phyloP scores from a whole-genome alignment of 2,113 vertebrate genomes.

The Camelus dromedarius region DNA sequence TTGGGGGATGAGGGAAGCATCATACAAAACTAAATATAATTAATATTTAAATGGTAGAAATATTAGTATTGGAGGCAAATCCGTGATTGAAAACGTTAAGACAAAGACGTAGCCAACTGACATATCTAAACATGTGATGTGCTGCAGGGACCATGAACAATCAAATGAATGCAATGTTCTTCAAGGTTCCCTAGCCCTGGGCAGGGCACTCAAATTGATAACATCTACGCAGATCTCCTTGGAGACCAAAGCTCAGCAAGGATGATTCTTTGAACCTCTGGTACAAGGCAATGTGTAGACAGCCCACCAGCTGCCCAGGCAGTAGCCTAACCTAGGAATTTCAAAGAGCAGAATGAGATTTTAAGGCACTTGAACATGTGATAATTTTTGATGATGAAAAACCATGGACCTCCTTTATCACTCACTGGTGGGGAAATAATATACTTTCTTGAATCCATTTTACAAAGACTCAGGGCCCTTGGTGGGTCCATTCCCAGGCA shows the following conservation, averaged over 20 bases:
- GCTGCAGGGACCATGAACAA: background rate
- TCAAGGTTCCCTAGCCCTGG: background rate
- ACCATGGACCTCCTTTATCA: background rate
- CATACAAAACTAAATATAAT: background rate
- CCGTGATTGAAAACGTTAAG: background rate
- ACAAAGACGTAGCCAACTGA: background rate
- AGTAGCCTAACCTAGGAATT: background rate
- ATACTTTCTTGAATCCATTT: background rate
- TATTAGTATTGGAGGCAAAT: background rate
- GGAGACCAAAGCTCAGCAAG: background rate
- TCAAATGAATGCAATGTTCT: too few species aligned
- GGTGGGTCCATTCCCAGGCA: background rate
- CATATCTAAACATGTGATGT: background rate
- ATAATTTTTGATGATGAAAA: background rate
- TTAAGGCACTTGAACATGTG: background rate
- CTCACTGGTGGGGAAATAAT: background rate
- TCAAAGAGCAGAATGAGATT: background rate
- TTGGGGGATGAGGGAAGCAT: background rate
- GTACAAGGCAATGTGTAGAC: background rate
- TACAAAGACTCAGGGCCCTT: background rate
- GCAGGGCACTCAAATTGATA: background rate
- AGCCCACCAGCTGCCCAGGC: background rate
- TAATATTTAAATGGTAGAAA: slow-evolving; percentile 21
- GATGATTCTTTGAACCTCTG: background rate
- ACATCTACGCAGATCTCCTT: background rate